Conservation (phyloP, 2,113 vertebrate genomes). For the Zosterops japonicus region DNA sequence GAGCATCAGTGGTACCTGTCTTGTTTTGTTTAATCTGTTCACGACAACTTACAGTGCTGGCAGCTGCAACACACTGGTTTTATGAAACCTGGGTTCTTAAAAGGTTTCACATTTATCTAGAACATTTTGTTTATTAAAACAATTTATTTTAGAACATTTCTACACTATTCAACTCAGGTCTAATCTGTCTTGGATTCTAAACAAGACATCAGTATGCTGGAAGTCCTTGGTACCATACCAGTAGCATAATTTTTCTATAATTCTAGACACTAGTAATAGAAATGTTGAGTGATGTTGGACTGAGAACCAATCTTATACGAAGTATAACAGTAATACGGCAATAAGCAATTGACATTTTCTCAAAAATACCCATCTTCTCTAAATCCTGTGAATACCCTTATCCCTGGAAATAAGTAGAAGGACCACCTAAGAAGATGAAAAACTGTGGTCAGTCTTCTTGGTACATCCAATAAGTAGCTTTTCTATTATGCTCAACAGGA, state of each 20-base stretch:
- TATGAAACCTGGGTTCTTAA: background rate
- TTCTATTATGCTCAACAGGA: background rate
- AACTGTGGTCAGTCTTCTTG: background rate
- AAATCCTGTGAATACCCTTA: background rate
- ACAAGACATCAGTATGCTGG: background rate
- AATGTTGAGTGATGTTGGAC: background rate
- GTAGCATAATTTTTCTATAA: background rate
- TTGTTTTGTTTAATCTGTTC: background rate
- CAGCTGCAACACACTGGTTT: background rate
- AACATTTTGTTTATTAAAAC: background rate
- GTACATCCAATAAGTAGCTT: background rate
- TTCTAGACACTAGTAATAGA: background rate
- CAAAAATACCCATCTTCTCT: background rate
- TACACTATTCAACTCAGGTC: background rate
- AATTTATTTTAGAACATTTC: background rate
- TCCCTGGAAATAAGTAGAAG: background rate
- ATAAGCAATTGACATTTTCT: background rate
- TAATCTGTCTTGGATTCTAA: background rate
- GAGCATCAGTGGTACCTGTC: background rate
- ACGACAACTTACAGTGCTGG: background rate
- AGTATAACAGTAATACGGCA: background rate
- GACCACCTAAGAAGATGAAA: background rate
- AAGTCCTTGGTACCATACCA: background rate
- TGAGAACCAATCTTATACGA: background rate
- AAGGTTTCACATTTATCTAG: background rate